phyloP scores from a whole-genome alignment of 2,113 vertebrate species.

The Cebus imitator region DNA sequence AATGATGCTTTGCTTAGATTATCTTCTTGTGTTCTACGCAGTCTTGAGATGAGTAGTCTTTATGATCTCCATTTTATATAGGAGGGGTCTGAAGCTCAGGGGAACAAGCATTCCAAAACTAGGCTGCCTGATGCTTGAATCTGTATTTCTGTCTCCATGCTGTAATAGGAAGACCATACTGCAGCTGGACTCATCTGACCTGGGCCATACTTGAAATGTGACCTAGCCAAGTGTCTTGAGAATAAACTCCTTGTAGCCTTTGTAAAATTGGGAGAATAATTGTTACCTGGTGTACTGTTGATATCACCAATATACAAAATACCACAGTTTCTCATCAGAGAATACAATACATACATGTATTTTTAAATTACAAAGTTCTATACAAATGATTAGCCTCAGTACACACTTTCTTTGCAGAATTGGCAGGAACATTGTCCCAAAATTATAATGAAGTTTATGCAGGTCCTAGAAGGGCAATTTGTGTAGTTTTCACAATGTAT shows the following conservation, averaged over 20 bases:
- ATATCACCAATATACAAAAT: not conserved
- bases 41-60: not conserved
- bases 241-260: not conserved
- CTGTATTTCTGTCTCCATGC: not conserved
- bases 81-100: not conserved
- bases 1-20: too few relatives aligned
- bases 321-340: not conserved
- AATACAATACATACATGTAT: not conserved
- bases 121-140: accelerated
- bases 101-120: too few relatives aligned
- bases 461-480: not conserved
- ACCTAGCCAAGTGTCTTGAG: not conserved
- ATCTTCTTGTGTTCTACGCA: not conserved
- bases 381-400: not conserved
- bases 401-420: not conserved
- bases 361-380: slow-evolving; percentile 18
- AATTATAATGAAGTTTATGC: not conserved
- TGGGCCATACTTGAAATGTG: not conserved
- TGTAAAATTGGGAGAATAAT: not conserved
- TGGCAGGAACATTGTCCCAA: not conserved
- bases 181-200: not conserved
- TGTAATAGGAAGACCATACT: accelerated
- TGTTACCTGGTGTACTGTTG: not conserved
- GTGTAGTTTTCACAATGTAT: not conserved
- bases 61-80: too few relatives aligned